Base-by-base conservation (phyloP, 2,888 invertebrate genomes). In the Stenurella melanura region DNA sequence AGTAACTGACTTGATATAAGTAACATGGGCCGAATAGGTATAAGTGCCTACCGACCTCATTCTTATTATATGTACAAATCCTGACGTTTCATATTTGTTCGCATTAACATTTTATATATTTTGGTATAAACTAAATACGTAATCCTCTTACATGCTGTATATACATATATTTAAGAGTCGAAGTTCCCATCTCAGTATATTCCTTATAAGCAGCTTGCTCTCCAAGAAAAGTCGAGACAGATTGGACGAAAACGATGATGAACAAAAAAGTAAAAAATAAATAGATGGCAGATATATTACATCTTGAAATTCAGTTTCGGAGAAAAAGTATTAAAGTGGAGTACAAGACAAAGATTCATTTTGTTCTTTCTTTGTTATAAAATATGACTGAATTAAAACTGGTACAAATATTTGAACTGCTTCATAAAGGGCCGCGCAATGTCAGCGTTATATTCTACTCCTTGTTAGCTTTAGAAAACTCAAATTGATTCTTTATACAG, bases 281-380 rank as follows among this genome's bases (percentile, higher is more conserved):
- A 77, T 77, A 77, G 74, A 77, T 70, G 73, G 60, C 73, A 70
- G 67, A 74, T 69, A 77, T 77, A 77, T 77, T 74, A 71, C 73
- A 74, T 74, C 69, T 70, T 63, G 69, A 61, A 64, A 57, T 69
- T 63, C 18, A 34, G 70, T 63, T 72, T 72, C 61, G 21, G 61
- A 56, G 72, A 72, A 70, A 70, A 72, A 72, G 63, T 72, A 72
- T 72, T 72, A 72, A 54, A 72, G 70, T 70, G 60, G 42, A 70
- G 70, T 70, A 70, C 60, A 61, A 70, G 72, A 63, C 63, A 72
- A 72, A 72, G 63, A 63, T 72, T 72, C 72, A 72, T 72, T 72
- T 63, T 72, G 72, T 63, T 72, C 72, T 26, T 21, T 61, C 63
- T 72, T 72, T 72, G 72, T 72, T 72, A 72, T 61, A 72, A 72